Percentiles rank a stretch among this genome's conserved stretches.
Evolutionary conservation across 2,113 vertebrate genomes (phyloP).

Genomic region (Mystacornis crossleyi): DNA sequence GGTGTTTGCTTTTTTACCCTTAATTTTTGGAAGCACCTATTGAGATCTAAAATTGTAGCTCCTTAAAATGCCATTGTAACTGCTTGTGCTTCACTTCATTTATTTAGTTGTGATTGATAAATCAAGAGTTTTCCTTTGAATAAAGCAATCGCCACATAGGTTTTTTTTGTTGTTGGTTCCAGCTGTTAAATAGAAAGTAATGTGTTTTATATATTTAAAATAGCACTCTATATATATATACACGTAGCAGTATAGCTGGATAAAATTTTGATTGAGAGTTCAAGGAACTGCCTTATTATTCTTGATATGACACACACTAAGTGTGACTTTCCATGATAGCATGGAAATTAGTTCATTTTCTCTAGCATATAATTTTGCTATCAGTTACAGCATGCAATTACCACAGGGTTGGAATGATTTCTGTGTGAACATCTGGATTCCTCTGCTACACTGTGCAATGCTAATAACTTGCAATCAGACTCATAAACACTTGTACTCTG

Average conservation of each 20-base stretch:
- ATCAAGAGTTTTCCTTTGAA: neutral
- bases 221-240: neutral
- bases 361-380: neutral
- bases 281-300: neutral
- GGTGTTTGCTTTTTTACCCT: neutral
- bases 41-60: neutral
- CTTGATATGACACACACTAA: neutral
- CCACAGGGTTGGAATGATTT: conserved; percentile 46
- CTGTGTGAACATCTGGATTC: conserved; percentile 9
- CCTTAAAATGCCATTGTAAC: neutral
- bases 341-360: neutral
- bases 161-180: neutral
- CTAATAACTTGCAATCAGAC: conserved; percentile 23
- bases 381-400: neutral
- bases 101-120: neutral
- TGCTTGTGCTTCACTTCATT: neutral
- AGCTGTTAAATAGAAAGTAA: neutral
- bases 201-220: neutral
- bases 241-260: neutral
- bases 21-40: neutral
- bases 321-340: neutral
- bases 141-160: neutral
- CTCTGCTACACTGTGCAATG: neutral
- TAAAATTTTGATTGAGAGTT: neutral
- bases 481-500: neutral